Evolutionary conservation across 2,888 invertebrate genomes (phyloP).

Genomic region (Cyclophora punctaria): DNA sequence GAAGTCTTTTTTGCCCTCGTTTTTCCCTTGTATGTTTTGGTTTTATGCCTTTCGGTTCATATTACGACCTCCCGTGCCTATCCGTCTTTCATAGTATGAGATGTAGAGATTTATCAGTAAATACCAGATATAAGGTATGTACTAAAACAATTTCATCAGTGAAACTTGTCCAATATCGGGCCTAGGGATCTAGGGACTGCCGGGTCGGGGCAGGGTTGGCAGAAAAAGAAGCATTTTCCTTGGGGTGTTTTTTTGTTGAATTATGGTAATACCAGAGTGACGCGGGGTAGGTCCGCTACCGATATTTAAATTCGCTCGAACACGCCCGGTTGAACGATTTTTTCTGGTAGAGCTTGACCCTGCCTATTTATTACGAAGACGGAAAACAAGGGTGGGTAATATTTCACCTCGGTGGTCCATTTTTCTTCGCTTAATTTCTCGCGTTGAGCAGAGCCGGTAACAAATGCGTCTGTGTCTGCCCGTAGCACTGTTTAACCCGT

Average conservation of each 20-base stretch:
- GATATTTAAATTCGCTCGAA: conserved; percentile 61
- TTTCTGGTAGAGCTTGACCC: conserved; percentile 36
- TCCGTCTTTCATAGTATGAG: too few species aligned
- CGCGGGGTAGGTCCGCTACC: conserved; percentile 51
- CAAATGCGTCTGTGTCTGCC: conserved; percentile 16
- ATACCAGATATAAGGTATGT: conserved; percentile 1
- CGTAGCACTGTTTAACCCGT: neutral
- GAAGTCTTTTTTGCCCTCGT: neutral
- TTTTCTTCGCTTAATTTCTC: conserved; percentile 25
- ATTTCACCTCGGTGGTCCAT: conserved; percentile 28
- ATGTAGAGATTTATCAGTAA: neutral
- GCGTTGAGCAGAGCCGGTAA: conserved; percentile 16
- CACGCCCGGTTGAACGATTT: conserved; percentile 37
- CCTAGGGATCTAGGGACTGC: conserved; percentile 29
- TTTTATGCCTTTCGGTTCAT: too few species aligned
- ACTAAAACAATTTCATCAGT: conserved; percentile 26
- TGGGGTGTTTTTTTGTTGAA: conserved; percentile 60
- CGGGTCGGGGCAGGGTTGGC: conserved; percentile 45
- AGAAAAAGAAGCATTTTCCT: conserved; percentile 45
- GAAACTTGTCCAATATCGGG: conserved; percentile 56
- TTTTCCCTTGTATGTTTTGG: too few species aligned
- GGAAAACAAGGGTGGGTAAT: conserved; percentile 31
- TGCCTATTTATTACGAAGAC: conserved; percentile 32
- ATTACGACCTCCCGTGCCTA: too few species aligned
- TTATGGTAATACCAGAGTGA: conserved; percentile 65